A percentile compares a stretch with the other conserved stretches of the same genome.
These are phyloP conservation scores for Gymnoscelis rufifasciata DNA, from an alignment of 2,888 invertebrate species.

Conservation along the genomic window DNA sequence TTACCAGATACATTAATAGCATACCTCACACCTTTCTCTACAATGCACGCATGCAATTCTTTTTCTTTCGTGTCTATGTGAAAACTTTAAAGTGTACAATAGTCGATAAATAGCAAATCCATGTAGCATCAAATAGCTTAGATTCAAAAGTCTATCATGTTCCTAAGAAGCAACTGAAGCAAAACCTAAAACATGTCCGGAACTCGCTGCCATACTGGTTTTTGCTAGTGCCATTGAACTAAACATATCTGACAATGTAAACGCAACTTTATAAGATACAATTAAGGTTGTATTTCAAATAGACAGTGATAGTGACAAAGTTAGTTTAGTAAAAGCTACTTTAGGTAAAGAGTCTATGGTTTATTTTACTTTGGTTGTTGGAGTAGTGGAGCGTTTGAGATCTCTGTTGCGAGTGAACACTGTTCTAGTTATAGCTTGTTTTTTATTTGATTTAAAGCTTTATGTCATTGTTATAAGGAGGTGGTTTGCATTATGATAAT, in stretches of 20 bases:
- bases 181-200: conserved; percentile 33
- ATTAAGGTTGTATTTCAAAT: not conserved
- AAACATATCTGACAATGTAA: conserved; percentile 20
- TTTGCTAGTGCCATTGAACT: conserved; percentile 43
- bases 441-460: conserved; percentile 4
- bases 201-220: conserved; percentile 41
- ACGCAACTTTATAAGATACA: conserved; percentile 6
- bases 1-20: too few species aligned
- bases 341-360: not conserved
- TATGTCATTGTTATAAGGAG: not conserved
- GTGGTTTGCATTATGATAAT: conserved; percentile 28
- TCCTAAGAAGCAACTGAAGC: conserved; percentile 23
- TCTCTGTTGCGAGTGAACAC: too few species aligned
- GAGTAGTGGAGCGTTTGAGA: too few species aligned
- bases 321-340: not conserved
- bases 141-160: conserved; percentile 3
- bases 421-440: not conserved
- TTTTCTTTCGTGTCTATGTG: too few species aligned
- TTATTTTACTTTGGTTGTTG: not conserved
- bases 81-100: not conserved
- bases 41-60: too few species aligned
- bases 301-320: not conserved
- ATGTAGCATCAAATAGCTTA: conserved; percentile 1
- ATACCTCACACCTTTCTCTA: too few species aligned
- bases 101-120: not conserved